These are phyloP conservation scores for Drosophila guanche DNA, from an alignment of 1,140 invertebrate genomes.

Conservation along the genomic window DNA sequence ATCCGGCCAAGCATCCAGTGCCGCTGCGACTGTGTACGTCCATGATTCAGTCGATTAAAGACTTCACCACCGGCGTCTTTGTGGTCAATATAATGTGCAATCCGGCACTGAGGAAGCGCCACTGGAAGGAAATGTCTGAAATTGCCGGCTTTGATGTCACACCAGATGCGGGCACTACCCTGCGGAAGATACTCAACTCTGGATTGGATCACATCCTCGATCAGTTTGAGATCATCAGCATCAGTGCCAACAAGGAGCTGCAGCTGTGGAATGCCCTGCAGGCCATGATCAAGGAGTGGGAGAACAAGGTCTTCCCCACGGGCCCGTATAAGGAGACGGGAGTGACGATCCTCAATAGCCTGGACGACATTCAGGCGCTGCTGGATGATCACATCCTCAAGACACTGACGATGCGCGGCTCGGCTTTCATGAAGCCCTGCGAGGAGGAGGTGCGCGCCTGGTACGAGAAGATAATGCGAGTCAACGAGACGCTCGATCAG, in stretches of 20 bases:
- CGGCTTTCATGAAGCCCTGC: conserved; percentile 95
- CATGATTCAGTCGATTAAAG: conserved; percentile 89
- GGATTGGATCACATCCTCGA: conserved; percentile 90
- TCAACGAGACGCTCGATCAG: conserved; percentile 92
- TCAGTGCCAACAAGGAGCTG: conserved; percentile 94
- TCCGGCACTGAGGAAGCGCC: conserved; percentile 91
- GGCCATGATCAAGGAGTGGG: conserved; percentile 95
- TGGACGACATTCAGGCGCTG: conserved; percentile 94
- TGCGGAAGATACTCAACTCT: conserved; percentile 92
- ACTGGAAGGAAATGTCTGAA: conserved; percentile 95
- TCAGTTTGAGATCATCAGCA: conserved; percentile 93
- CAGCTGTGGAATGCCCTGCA: conserved; percentile 90
- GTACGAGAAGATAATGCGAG: conserved; percentile 91
- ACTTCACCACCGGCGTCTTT: conserved; percentile 92
- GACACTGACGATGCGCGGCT: conserved; percentile 94
- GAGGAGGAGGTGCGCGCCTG: conserved; percentile 91
- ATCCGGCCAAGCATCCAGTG: conserved; percentile 89
- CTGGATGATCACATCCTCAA: conserved; percentile 96
- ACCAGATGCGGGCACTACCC: conserved; percentile 92
- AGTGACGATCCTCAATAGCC: conserved; percentile 89
- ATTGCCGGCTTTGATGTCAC: conserved; percentile 92
- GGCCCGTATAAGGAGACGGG: conserved; percentile 91
- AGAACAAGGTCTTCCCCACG: conserved; percentile 89
- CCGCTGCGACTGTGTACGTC: conserved; percentile 90
- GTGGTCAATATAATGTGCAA: conserved; percentile 94